A percentile compares a stretch with the other conserved stretches of the same genome.
Evolutionary conservation across 2,113 vertebrate genomes (phyloP).

Genomic region (Nestor notabilis): DNA sequence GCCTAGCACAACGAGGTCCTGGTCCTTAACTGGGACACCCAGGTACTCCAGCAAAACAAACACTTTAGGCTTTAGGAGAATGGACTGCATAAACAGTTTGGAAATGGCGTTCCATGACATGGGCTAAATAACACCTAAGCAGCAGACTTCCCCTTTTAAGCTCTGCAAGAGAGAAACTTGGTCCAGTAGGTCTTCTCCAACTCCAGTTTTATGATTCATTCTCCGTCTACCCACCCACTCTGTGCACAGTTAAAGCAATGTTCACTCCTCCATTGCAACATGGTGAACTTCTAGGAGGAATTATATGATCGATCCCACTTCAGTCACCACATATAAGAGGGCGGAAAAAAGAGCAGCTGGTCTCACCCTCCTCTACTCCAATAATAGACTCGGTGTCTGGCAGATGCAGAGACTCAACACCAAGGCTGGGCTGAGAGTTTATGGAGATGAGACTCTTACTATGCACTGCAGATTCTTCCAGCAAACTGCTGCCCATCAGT

Average conservation of each 20-base stretch:
- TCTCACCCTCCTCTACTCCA: slow-evolving; percentile 86
- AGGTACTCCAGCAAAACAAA: slow-evolving; percentile 37
- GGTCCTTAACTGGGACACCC: slow-evolving; percentile 29
- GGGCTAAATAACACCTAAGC: slow-evolving; percentile 52
- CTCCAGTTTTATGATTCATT: slow-evolving; percentile 12
- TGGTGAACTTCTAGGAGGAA: neutral
- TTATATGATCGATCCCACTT: neutral
- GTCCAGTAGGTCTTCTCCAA: slow-evolving; percentile 45
- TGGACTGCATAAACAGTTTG: slow-evolving; percentile 30
- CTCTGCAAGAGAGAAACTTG: slow-evolving; percentile 46
- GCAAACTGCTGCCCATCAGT: slow-evolving; percentile 91
- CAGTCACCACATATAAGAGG: slow-evolving; percentile 68
- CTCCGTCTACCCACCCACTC: slow-evolving; percentile 7
- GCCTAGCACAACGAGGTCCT: slow-evolving; percentile 40
- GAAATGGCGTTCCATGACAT: slow-evolving; percentile 9
- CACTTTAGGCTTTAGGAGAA: slow-evolving; percentile 21
- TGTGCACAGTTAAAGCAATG: neutral
- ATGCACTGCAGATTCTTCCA: slow-evolving; percentile 87
- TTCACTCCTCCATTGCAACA: slow-evolving; percentile 6
- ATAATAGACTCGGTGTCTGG: slow-evolving; percentile 89
- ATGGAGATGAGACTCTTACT: slow-evolving; percentile 86
- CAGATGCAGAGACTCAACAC: slow-evolving; percentile 87
- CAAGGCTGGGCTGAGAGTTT: slow-evolving; percentile 79
- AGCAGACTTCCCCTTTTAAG: slow-evolving; percentile 25
- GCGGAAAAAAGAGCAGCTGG: slow-evolving; percentile 67